Conservation (phyloP, 2,797 vertebrate species). For the Peromyscus melanophrys region DNA sequence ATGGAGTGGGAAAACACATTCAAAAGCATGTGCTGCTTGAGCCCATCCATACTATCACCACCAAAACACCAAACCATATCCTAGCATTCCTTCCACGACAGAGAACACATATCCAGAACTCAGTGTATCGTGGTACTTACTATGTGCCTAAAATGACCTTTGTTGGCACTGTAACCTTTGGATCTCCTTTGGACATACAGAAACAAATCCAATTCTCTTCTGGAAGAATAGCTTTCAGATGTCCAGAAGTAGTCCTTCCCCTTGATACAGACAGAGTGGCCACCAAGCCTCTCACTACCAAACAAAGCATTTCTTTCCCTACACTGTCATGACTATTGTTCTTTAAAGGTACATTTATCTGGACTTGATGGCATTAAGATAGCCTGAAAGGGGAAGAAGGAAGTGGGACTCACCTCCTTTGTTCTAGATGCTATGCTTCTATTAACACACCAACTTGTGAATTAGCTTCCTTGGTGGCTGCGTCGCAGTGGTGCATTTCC, state of each 20-base stretch:
- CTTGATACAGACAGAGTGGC: fast-evolving
- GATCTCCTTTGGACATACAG: background rate
- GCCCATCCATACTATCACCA: background rate
- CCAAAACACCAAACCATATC: background rate
- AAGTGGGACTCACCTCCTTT: background rate
- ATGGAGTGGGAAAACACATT: background rate
- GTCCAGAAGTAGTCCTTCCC: background rate
- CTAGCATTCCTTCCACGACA: background rate
- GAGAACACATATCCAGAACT: constrained; percentile 1
- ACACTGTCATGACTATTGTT: background rate
- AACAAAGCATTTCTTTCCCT: background rate
- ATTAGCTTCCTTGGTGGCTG: background rate
- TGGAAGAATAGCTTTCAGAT: constrained; percentile 7
- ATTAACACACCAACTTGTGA: background rate
- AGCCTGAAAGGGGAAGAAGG: background rate
- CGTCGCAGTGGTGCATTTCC: background rate
- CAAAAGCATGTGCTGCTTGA: background rate
- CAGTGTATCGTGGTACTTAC: background rate
- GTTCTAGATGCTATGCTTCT: background rate
- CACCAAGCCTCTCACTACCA: background rate
- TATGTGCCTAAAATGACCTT: background rate
- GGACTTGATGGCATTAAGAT: background rate
- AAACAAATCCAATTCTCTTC: background rate
- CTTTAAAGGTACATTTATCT: background rate
- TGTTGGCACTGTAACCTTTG: background rate